phyloP scores from a whole-genome alignment of 2,888 invertebrate genomes.

The Rhopalosiphum nymphaeae region DNA sequence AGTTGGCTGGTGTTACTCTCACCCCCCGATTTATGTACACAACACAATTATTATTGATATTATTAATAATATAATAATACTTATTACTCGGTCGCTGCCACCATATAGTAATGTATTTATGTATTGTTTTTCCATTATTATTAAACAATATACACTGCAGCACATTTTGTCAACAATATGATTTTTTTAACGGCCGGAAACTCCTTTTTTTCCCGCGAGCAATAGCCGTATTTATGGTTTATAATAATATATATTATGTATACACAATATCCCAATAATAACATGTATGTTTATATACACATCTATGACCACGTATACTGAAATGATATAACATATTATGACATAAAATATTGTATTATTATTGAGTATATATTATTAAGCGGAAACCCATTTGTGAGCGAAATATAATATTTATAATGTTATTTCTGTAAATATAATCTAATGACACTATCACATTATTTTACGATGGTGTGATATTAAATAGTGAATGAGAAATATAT shows the following conservation, averaged over 20 bases:
- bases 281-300: background rate
- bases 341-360: background rate
- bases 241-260: background rate
- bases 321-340: background rate
- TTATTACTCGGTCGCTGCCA: background rate
- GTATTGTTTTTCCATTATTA: background rate
- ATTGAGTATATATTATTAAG: background rate
- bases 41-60: background rate
- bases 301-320: background rate
- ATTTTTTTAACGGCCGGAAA: constrained; percentile 29
- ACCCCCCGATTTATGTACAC: background rate
- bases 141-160: background rate
- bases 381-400: background rate
- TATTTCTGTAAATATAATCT: background rate
- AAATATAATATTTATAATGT: background rate
- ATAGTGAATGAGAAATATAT: background rate
- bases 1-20: background rate
- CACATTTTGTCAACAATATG: background rate
- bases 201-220: background rate
- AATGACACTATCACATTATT: background rate
- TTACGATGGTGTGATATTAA: background rate
- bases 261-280: background rate
- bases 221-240: background rate
- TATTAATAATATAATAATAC: background rate
- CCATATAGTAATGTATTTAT: background rate